phyloP scores from a whole-genome alignment of 2,888 invertebrate species.

The Cinara cedri region DNA sequence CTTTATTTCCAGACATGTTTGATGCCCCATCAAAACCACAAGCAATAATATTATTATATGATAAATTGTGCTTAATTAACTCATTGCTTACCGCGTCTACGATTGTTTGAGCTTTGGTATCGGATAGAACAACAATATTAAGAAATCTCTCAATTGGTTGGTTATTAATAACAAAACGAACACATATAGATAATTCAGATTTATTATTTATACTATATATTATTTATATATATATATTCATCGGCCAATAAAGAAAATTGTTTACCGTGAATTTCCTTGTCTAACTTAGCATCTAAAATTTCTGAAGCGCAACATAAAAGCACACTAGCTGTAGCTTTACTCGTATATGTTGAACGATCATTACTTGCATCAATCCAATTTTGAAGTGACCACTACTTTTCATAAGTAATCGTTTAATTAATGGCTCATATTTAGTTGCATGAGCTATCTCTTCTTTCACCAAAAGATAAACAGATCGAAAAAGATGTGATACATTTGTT shows the following conservation, averaged over 20 bases:
- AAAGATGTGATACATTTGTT: too few relatives aligned
- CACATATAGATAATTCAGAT: slow-evolving; percentile 32
- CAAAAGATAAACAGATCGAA: slow-evolving; percentile 21
- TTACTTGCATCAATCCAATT: slow-evolving; percentile 13
- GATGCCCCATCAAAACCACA: slow-evolving; percentile 1
- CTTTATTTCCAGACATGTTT: slow-evolving; percentile 25
- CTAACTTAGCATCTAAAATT: slow-evolving; percentile 7
- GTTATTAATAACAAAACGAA: too few relatives aligned
- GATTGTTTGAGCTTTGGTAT: slow-evolving; percentile 12
- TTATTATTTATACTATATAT: too few relatives aligned
- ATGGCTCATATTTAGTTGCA: slow-evolving; percentile 14
- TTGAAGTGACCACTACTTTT: slow-evolving; percentile 37
- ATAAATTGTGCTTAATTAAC: neutral
- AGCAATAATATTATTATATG: slow-evolving; percentile 7
- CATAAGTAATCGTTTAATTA: slow-evolving; percentile 17
- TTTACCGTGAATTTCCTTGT: neutral
- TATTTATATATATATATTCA: slow-evolving; percentile 35
- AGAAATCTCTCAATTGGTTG: too few relatives aligned
- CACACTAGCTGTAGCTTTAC: slow-evolving; percentile 28
- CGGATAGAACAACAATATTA: too few relatives aligned
- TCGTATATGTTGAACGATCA: slow-evolving; percentile 5
- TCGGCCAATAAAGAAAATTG: slow-evolving; percentile 33
- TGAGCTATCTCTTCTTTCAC: slow-evolving; percentile 21
- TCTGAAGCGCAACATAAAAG: slow-evolving; percentile 32
- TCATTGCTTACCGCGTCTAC: neutral